Conservation (phyloP, 2,888 invertebrate species). For the Drosophila recens region DNA sequence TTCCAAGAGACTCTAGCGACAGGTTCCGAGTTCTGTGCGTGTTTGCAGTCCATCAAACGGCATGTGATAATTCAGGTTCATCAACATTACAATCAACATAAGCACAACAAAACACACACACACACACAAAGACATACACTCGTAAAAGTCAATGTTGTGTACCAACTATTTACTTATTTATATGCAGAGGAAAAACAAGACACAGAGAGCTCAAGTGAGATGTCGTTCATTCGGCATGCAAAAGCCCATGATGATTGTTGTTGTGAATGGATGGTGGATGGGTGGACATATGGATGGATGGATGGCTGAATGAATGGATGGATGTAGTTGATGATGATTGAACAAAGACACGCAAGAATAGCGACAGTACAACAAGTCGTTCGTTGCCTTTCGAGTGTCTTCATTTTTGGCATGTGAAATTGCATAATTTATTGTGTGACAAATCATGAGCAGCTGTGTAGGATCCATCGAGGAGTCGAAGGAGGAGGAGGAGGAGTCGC, state of each 20-base stretch:
- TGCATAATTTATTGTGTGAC: slow-evolving; percentile 81
- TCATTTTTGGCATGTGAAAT: slow-evolving; percentile 75
- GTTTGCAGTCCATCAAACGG: slow-evolving; percentile 76
- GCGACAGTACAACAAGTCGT: slow-evolving; percentile 30
- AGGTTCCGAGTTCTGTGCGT: slow-evolving; percentile 65
- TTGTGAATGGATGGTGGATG: slow-evolving; percentile 14
- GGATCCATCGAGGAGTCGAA: slow-evolving; percentile 23
- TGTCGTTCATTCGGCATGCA: slow-evolving; percentile 66
- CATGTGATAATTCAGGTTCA: slow-evolving; percentile 81
- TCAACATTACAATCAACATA: slow-evolving; percentile 76
- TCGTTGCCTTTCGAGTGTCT: slow-evolving; percentile 57
- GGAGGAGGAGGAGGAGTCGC: slow-evolving; percentile 19
- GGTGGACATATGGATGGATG: slow-evolving; percentile 13
- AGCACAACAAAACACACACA: slow-evolving; percentile 36
- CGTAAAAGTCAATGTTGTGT: slow-evolving; percentile 71
- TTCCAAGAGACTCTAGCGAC: slow-evolving; percentile 19
- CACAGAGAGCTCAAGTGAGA: slow-evolving; percentile 35
- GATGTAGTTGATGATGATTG: slow-evolving; percentile 72
- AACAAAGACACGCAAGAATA: slow-evolving; percentile 73
- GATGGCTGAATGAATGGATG: slow-evolving; percentile 24
- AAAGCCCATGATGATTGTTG: slow-evolving; percentile 45
- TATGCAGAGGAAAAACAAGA: slow-evolving; percentile 34
- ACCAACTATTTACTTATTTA: slow-evolving; percentile 75
- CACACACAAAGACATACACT: slow-evolving; percentile 23
- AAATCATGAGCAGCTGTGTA: slow-evolving; percentile 65